phyloP scores from a whole-genome alignment of 2,113 vertebrate species.

The Chloropsis cyanopogon region DNA sequence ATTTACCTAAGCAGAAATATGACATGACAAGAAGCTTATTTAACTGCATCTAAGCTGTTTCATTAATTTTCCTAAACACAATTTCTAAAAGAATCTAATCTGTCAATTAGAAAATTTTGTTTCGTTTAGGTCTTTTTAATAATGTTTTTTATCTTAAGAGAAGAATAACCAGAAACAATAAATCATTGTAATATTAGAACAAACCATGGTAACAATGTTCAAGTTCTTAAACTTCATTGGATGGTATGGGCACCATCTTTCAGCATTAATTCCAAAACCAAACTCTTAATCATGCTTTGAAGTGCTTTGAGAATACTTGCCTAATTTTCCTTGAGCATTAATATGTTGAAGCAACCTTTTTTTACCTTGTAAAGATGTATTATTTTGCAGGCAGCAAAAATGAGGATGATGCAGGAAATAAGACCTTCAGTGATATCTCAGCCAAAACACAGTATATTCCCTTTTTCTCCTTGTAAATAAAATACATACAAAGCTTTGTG shows the following conservation, averaged over 20 bases:
- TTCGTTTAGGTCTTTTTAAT: background rate
- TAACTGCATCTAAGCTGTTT: constrained; percentile 76
- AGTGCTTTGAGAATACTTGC: background rate
- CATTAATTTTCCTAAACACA: constrained; percentile 70
- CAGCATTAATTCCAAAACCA: constrained; percentile 2
- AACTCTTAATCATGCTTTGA: background rate
- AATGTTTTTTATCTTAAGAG: background rate
- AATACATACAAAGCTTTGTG: background rate
- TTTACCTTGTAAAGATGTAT: background rate
- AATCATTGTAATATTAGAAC: background rate
- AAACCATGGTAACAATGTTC: background rate
- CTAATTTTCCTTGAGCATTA: background rate
- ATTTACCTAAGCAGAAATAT: constrained; percentile 80
- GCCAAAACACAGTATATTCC: background rate
- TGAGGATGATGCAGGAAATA: background rate
- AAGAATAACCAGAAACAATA: background rate
- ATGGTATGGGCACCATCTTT: background rate
- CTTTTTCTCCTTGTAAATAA: background rate
- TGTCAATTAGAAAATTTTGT: background rate
- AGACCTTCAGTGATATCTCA: background rate
- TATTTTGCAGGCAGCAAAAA: constrained; percentile 23
- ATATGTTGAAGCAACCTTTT: background rate
- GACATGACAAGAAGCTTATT: constrained; percentile 82
- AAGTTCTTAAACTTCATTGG: background rate
- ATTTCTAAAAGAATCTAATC: background rate